Evolutionary conservation across 2,888 invertebrate species (phyloP).

Genomic region (Nephrotoma appendiculata): DNA sequence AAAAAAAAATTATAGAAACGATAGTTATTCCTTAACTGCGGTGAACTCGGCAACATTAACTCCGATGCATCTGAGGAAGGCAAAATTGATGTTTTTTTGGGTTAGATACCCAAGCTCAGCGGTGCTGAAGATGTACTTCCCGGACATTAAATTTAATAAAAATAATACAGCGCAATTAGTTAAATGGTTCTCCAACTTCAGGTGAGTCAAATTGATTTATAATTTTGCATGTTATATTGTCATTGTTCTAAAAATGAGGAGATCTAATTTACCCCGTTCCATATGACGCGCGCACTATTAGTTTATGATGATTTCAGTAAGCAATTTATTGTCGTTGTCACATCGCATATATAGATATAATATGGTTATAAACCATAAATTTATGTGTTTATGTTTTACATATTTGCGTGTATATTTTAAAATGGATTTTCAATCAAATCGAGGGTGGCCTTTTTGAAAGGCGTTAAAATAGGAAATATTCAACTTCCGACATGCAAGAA

Average conservation of each 20-base stretch:
- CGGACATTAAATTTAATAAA: constrained; percentile 99
- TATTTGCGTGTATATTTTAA: neutral
- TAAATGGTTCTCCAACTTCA: constrained; percentile 99
- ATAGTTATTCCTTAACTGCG: constrained; percentile 61
- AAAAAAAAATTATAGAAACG: neutral
- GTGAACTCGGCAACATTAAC: constrained; percentile 92
- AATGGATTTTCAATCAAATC: neutral
- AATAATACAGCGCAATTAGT: constrained; percentile 99
- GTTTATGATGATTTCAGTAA: neutral
- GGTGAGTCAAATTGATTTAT: constrained; percentile 49
- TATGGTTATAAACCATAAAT: neutral
- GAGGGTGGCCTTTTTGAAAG: constrained; percentile 15
- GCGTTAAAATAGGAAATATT: constrained; percentile 17
- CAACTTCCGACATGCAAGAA: constrained; percentile 19
- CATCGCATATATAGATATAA: neutral
- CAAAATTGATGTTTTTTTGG: constrained; percentile 99
- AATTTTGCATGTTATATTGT: constrained; percentile 5
- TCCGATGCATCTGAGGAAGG: constrained; percentile 99
- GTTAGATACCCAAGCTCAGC: constrained; percentile 98
- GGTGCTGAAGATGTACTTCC: constrained; percentile 99
- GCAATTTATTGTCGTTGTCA: neutral
- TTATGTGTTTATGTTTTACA: neutral
- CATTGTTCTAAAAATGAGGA: neutral
- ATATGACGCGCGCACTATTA: neutral
- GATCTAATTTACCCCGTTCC: neutral